Base-by-base conservation (phyloP, 1,140 invertebrate species). In the Bombus soroeensis region DNA sequence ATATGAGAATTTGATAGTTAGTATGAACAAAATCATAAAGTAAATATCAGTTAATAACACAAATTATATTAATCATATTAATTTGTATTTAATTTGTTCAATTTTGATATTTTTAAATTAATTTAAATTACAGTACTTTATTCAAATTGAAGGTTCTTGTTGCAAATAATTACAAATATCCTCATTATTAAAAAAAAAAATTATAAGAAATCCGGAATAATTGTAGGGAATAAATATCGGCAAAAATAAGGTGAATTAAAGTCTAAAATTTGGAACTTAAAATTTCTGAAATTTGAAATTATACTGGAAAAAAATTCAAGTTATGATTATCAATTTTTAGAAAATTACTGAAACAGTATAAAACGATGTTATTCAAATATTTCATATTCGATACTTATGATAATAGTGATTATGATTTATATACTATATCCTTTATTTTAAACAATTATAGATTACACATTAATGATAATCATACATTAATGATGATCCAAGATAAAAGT, bases 1-100 rank as follows among this genome's bases (percentile, higher is more conserved):
- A 37, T 22, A 62, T 57, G 9, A 72, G 41, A 85, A 84, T 71
- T 80, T 34, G 62, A 83, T 57, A 68, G 43, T 28, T 70, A 68
- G n/a, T 70, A 82, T 47, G 8, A 59, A 72, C 43, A 34, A 41
- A 59, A 81, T 5, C 37, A 59, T 71, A 62, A 71, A 25, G 15
- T 81, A 73, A 22, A 73, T 9, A 71, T 57, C 70, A 71, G 57
- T 79, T 47, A 39, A n/a, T 37, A 80, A 32, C 32, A 43, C 3
- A 43, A 9, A 25, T 57, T 39, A 59, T 68, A 43, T 74, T 81
- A 53, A 53, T 70, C n/a, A 53, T n/a, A 39, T 70, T 80, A 39
- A 64, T 28, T 53, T 75, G 13, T 41, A 32, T 59, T 81, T 64
- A n/a, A 43, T 62, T 32, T 64, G 62, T 34, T 43, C 4, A 13